A percentile compares a stretch with the other conserved stretches of the same genome.
phyloP scores from a whole-genome alignment of 2,797 vertebrate genomes.

The Holocentrus rufus region DNA sequence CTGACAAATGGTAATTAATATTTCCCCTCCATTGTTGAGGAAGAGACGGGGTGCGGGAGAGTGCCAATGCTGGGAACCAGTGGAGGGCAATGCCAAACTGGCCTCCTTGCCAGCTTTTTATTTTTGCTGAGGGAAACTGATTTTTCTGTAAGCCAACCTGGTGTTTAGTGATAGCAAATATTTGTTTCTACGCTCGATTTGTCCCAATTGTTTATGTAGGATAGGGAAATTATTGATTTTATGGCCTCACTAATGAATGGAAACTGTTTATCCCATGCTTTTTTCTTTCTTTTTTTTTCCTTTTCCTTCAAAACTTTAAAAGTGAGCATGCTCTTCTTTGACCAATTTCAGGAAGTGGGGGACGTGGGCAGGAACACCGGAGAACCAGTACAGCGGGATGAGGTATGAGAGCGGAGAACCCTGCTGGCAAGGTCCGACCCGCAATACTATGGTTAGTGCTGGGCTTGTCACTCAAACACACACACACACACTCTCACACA shows the following conservation, averaged over 20 bases:
- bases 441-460: slow-evolving; percentile 71
- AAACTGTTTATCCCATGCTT: slow-evolving; percentile 1
- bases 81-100: slow-evolving; percentile 64
- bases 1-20: slow-evolving; percentile 81
- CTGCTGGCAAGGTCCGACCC: slow-evolving; percentile 74
- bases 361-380: slow-evolving; percentile 71
- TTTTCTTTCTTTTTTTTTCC: neutral
- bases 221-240: neutral
- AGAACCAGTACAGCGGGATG: slow-evolving; percentile 75
- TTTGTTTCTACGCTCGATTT: slow-evolving; percentile 9
- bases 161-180: slow-evolving; percentile 16
- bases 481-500: neutral
- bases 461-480: neutral
- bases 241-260: slow-evolving; percentile 4
- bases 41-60: slow-evolving; percentile 46
- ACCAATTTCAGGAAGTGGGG: slow-evolving; percentile 71
- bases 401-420: slow-evolving; percentile 78
- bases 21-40: slow-evolving; percentile 73
- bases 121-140: slow-evolving; percentile 55
- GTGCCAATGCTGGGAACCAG: slow-evolving; percentile 45
- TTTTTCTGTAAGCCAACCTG: slow-evolving; percentile 46
- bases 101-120: slow-evolving; percentile 59
- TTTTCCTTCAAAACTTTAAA: slow-evolving; percentile 9
- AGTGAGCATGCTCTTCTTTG: neutral
- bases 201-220: slow-evolving; percentile 24